phyloP scores from a whole-genome alignment of 2,113 vertebrate genomes.

The Heloderma charlesbogerti region DNA sequence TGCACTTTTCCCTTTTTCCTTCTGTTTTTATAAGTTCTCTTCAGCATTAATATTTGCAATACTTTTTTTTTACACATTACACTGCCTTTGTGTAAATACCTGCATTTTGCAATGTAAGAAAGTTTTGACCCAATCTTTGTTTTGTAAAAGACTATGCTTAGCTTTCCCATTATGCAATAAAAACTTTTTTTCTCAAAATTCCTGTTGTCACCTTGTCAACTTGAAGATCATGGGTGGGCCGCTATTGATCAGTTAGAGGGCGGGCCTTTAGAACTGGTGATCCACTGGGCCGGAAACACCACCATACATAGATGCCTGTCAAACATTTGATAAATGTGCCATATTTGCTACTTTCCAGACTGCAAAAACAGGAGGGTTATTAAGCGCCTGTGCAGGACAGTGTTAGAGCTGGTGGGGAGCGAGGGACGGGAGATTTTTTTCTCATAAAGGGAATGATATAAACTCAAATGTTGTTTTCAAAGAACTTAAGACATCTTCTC shows the following conservation, averaged over 20 bases:
- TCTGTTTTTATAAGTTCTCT: constrained; percentile 82
- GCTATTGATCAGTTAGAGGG: background rate
- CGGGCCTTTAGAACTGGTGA: background rate
- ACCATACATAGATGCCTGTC: too few species aligned
- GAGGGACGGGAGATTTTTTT: too few species aligned
- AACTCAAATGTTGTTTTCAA: background rate
- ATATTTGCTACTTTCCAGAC: background rate
- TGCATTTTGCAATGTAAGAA: constrained; percentile 81
- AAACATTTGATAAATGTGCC: background rate
- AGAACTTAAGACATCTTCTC: background rate
- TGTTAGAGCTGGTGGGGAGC: too few species aligned
- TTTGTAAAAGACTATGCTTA: constrained; percentile 76
- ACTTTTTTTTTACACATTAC: constrained; percentile 72
- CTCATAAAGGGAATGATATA: background rate
- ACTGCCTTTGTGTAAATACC: constrained; percentile 86
- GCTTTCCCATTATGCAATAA: constrained; percentile 89
- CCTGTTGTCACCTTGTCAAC: background rate
- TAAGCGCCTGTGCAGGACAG: background rate
- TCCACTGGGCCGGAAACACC: background rate
- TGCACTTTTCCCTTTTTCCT: constrained; percentile 81
- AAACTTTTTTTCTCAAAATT: constrained; percentile 79
- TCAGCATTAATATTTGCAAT: constrained; percentile 71
- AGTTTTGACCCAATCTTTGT: constrained; percentile 74
- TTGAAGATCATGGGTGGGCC: background rate
- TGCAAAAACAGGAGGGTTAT: too few species aligned